Base-by-base conservation (phyloP, 2,888 invertebrate species). In the Criorhina ranunculi region DNA sequence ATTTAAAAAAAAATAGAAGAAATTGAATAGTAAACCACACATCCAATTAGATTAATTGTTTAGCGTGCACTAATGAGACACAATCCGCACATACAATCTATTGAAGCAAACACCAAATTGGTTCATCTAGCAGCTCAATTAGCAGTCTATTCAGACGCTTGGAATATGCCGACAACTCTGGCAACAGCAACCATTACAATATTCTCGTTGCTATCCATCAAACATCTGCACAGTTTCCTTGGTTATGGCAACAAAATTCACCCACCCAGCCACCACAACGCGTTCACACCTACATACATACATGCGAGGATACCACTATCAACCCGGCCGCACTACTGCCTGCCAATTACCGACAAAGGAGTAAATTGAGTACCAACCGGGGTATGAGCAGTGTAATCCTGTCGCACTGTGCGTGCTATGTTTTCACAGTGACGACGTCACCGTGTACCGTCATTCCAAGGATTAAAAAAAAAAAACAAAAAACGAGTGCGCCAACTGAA, bases 91-190 rank as follows among this genome's bases (percentile, higher is more conserved):
- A 83, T 64, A n/a, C n/a, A n/a, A n/a, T n/a, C n/a, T n/a, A 62
- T 75, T 69, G 51, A 69, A 55, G 79, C 79, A 79, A 85, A 85
- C 85, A 76, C 53, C 64, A 80, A 85, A 85, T 80, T 85, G 85
- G 66, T 72, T 70, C 70, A 85, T 80, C 85, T 79, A 85, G 85
- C 75, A 76, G 85, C 80, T 85, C 80, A 85, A 85, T 85, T 85
- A 85, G 85, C 80, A 80, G 75, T 66, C 85, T 85, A 80, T 85
- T 85, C 85, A 85, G 53, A 76, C 37, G 75, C 64, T 44, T 46
- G 64, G 29, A 51, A 79, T 73, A 62, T 69, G 80, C 79, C 46
- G 70, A 40, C 51, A 17, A 55, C 64, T 40, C 73, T 57, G 79
- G 29, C 73, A 55, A 53, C 67, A 37, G n/a, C 17, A 12, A 33